Conservation (phyloP, 2,888 invertebrate genomes). For the Drosophila limbata region DNA sequence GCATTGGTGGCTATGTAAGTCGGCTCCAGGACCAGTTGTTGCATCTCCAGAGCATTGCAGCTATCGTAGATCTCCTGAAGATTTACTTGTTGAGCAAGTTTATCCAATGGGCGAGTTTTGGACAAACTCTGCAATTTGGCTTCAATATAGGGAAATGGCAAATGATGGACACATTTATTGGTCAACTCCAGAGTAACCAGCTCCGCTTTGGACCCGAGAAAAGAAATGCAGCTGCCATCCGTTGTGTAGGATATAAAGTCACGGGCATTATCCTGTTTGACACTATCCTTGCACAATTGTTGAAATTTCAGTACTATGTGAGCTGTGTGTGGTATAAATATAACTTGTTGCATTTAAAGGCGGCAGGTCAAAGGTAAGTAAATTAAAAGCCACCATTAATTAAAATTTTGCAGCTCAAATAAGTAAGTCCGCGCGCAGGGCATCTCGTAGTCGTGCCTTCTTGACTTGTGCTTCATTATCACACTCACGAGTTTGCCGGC, state of each 20-base stretch:
- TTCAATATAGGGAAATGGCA: conserved; percentile 67
- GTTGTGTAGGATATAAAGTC: conserved; percentile 65
- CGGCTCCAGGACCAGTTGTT: conserved; percentile 77
- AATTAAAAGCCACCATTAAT: no score
- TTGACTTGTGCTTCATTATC: conserved; percentile 5
- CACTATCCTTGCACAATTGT: conserved; percentile 55
- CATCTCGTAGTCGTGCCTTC: not conserved
- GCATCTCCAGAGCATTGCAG: conserved; percentile 66
- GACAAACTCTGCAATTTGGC: conserved; percentile 41
- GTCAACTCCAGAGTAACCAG: conserved; percentile 69
- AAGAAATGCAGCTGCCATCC: conserved; percentile 52
- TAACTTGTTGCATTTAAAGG: not conserved
- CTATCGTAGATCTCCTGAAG: conserved; percentile 64
- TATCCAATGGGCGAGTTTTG: conserved; percentile 52
- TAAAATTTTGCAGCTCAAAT: not conserved
- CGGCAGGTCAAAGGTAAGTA: no score
- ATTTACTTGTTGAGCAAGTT: conserved; percentile 62
- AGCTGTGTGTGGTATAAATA: not conserved
- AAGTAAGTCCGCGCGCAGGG: not conserved
- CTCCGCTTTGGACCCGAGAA: conserved; percentile 67
- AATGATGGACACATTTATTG: conserved; percentile 37
- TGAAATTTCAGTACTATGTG: conserved; percentile 47
- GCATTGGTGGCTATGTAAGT: conserved; percentile 72
- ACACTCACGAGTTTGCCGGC: conserved; percentile 15
- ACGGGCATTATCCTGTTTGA: conserved; percentile 65